phyloP scores from a whole-genome alignment of 1,140 invertebrate genomes.

The Papilio polyxenes region DNA sequence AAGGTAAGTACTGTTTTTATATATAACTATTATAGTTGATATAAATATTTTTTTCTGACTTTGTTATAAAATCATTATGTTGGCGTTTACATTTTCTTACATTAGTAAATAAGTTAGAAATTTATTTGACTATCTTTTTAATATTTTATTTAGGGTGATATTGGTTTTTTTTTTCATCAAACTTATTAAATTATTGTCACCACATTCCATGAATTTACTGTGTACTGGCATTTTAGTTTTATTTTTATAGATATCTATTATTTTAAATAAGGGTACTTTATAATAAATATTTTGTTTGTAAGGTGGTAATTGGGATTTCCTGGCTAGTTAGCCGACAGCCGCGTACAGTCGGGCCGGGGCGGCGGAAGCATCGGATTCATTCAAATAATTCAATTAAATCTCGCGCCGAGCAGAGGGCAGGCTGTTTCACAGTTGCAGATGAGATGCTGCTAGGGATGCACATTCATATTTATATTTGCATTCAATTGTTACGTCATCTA shows the following conservation, averaged over 20 bases:
- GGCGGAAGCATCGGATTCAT: constrained; percentile 75
- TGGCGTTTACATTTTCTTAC: neutral
- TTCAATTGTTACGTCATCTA: constrained; percentile 24
- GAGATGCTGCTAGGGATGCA: constrained; percentile 62
- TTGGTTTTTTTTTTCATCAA: neutral
- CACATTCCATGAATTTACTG: neutral
- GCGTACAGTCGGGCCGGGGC: constrained; percentile 53
- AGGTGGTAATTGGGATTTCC: constrained; percentile 75
- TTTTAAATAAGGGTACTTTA: constrained; percentile 45
- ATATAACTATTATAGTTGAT: neutral
- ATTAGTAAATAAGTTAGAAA: neutral
- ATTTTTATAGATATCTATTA: neutral
- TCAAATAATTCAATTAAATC: constrained; percentile 79
- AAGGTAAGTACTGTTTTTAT: constrained; percentile 25
- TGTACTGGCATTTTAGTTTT: neutral
- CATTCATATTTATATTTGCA: constrained; percentile 7
- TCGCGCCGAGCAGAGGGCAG: constrained; percentile 68
- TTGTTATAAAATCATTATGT: neutral
- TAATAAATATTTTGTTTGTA: constrained; percentile 61
- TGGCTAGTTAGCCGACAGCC: constrained; percentile 54
- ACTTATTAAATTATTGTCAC: neutral
- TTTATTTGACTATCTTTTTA: too few relatives aligned
- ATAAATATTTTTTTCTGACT: neutral
- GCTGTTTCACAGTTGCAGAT: constrained; percentile 69
- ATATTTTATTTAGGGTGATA: neutral